Evolutionary conservation across 92 coral and sea anemone species (phyloP).

Genomic region (Hydrozoanthus gracilis): DNA sequence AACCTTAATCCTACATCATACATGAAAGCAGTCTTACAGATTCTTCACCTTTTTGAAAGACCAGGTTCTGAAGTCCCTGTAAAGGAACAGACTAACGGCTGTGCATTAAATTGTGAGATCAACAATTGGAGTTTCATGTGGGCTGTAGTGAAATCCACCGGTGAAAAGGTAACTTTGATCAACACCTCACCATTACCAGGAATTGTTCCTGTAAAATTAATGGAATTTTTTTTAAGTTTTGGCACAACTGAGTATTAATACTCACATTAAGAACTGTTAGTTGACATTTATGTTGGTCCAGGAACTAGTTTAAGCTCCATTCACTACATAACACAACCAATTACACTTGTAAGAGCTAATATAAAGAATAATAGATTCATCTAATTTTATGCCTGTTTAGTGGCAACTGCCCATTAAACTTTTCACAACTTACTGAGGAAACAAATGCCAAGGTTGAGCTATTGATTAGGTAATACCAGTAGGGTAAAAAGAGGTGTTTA

Average conservation of each 20-base stretch:
- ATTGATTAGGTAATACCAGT: too few relatives aligned
- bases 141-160: constrained; percentile 95
- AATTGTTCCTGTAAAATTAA: constrained; percentile 69
- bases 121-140: constrained; percentile 89
- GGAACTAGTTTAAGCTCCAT: too few relatives aligned
- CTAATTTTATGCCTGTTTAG: too few relatives aligned
- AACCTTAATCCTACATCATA: not conserved
- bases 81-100: constrained; percentile 84
- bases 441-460: too few relatives aligned
- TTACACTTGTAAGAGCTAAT: too few relatives aligned
- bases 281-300: too few relatives aligned
- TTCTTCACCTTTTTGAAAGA: constrained; percentile 77
- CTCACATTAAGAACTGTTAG: not conserved
- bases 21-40: too few relatives aligned
- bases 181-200: constrained; percentile 77
- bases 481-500: too few relatives aligned
- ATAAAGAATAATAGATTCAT: too few relatives aligned
- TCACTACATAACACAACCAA: too few relatives aligned
- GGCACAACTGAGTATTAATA: not conserved
- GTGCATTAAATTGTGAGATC: constrained; percentile 92
- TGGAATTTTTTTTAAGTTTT: not conserved
- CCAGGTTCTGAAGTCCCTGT: constrained; percentile 99
- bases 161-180: constrained; percentile 82
- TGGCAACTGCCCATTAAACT: too few relatives aligned
- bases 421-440: too few relatives aligned